Conservation (phyloP, 1,140 invertebrate genomes). For the Aradophagus sp. region DNA sequence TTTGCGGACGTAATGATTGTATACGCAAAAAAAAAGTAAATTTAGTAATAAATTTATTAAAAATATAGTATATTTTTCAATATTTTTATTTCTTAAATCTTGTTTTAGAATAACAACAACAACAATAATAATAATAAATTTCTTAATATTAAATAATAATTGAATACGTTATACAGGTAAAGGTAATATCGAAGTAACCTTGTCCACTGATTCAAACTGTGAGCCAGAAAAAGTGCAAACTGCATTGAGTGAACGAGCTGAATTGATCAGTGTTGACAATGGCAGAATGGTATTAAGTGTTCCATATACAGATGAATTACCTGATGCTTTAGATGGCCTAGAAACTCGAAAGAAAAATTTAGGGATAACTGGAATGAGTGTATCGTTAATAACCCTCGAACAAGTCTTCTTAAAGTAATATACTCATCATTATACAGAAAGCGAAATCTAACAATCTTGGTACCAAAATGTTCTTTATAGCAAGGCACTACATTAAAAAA, state of each 20-base stretch:
- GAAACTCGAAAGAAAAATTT: slow-evolving; percentile 78
- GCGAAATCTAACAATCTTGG: too few species aligned
- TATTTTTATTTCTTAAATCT: too few species aligned
- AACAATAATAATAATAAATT: too few species aligned
- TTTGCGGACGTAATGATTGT: too few species aligned
- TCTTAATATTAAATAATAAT: too few species aligned
- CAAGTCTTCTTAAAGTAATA: slow-evolving; percentile 89
- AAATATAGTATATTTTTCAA: too few species aligned
- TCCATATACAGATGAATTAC: slow-evolving; percentile 75
- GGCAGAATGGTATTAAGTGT: slow-evolving; percentile 72
- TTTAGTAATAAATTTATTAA: too few species aligned
- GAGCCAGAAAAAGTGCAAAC: slow-evolving; percentile 59
- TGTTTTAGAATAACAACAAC: too few species aligned
- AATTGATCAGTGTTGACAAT: slow-evolving; percentile 62
- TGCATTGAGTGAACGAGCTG: slow-evolving; percentile 59
- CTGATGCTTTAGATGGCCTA: slow-evolving; percentile 79
- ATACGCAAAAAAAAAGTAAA: too few species aligned
- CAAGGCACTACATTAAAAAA: too few species aligned
- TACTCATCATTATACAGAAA: slow-evolving; percentile 3
- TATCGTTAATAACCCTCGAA: slow-evolving; percentile 88
- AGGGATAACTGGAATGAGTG: slow-evolving; percentile 84
- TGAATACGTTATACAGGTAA: slow-evolving; percentile 59
- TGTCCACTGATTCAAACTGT: slow-evolving; percentile 67
- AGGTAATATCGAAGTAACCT: slow-evolving; percentile 71
- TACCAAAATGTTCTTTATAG: too few species aligned